These are phyloP conservation scores for Physeter macrocephalus DNA, from an alignment of 2,113 vertebrate species.

Conservation along the genomic window DNA sequence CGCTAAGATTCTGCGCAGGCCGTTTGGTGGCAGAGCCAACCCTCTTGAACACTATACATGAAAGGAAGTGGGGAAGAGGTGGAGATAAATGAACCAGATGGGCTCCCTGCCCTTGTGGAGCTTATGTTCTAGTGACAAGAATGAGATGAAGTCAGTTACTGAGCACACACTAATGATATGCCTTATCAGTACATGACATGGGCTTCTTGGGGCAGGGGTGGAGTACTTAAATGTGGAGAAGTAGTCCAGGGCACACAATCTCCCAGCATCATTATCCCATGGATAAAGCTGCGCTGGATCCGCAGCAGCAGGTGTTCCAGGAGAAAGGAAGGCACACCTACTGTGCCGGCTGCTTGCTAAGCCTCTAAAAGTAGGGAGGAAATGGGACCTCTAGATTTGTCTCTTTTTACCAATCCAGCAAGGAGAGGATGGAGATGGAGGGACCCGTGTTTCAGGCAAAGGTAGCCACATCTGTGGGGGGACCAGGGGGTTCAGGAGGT, in stretches of 20 bases:
- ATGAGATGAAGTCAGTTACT: not conserved
- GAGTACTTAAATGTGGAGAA: not conserved
- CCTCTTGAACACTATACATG: not conserved
- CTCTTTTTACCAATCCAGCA: not conserved
- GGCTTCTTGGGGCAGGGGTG: no score
- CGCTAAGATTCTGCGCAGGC: not conserved
- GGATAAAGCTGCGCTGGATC: not conserved
- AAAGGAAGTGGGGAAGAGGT: not conserved
- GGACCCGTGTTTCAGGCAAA: not conserved
- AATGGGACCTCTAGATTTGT: not conserved
- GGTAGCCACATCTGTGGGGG: not conserved
- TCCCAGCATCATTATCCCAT: not conserved
- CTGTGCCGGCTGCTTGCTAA: not conserved
- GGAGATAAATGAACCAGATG: not conserved
- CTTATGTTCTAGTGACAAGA: not conserved
- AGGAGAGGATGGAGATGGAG: not conserved
- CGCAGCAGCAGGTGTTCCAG: not conserved
- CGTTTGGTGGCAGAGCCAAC: not conserved
- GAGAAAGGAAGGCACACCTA: not conserved
- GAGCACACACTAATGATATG: no score
- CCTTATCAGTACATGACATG: not conserved
- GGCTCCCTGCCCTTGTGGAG: rapidly evolving
- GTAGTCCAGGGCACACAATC: not conserved
- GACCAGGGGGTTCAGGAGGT: not conserved
- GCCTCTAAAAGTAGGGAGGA: no score